Conservation (phyloP, 2,113 vertebrate genomes). For the Malurus elegans region DNA sequence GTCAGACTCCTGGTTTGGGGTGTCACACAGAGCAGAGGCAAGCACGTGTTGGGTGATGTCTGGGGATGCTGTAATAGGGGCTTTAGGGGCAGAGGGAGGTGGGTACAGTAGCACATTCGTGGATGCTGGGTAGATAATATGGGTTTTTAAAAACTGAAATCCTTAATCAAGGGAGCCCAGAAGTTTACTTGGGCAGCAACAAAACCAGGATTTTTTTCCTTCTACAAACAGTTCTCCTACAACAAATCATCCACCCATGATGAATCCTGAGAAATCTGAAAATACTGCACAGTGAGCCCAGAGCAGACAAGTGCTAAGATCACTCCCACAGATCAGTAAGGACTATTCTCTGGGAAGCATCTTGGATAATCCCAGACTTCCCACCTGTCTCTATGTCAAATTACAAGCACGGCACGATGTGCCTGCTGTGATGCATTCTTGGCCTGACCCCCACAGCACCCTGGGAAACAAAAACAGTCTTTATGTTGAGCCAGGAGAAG, state of each 20-base stretch:
- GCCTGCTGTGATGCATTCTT: not conserved
- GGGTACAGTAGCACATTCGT: not conserved
- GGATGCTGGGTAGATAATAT: not conserved
- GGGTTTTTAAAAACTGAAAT: not conserved
- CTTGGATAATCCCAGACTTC: not conserved
- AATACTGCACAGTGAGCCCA: not conserved
- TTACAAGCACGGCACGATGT: not conserved
- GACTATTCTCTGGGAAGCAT: not conserved
- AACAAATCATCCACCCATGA: not conserved
- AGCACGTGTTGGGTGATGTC: not conserved
- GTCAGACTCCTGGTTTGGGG: not conserved
- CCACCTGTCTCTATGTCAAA: not conserved
- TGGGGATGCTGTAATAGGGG: not conserved
- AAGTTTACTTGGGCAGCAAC: not conserved
- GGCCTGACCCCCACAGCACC: not conserved
- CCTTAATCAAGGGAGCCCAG: not conserved
- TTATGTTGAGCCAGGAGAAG: not conserved
- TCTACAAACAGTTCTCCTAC: not conserved
- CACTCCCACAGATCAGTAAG: not conserved
- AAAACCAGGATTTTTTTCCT: not conserved
- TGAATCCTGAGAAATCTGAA: not conserved
- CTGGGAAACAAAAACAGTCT: not conserved
- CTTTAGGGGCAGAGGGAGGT: not conserved
- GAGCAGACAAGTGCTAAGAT: not conserved
- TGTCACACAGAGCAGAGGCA: not conserved